A percentile compares a stretch with the other conserved stretches of the same genome.
These are phyloP conservation scores for Drosophila sechellia DNA, from an alignment of 1,140 invertebrate species.

Conservation along the genomic window DNA sequence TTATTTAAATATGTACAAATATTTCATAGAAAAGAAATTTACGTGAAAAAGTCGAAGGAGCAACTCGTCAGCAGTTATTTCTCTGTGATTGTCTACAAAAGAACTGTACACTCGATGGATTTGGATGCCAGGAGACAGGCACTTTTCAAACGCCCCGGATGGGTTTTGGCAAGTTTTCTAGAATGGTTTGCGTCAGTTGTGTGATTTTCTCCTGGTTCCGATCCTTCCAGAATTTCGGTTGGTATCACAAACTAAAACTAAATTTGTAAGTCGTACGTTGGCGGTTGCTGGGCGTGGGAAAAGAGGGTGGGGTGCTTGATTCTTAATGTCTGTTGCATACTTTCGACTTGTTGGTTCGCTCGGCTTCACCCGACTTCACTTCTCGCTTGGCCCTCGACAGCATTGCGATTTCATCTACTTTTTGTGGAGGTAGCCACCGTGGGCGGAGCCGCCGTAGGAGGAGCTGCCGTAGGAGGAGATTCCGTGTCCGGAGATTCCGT, in stretches of 20 bases:
- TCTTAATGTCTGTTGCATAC: conserved; percentile 40
- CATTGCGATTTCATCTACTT: conserved; percentile 72
- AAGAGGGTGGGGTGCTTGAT: conserved; percentile 11
- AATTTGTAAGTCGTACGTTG: conserved; percentile 79
- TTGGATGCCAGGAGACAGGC: conserved; percentile 25
- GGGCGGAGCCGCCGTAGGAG: conserved; percentile 66
- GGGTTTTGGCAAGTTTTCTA: conserved; percentile 58
- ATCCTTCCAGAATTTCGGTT: conserved; percentile 70
- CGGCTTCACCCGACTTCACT: conserved; percentile 66
- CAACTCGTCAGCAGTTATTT: conserved; percentile 68
- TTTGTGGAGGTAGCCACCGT: conserved; percentile 81
- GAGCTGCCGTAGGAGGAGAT: conserved; percentile 60
- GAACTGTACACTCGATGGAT: conserved; percentile 66
- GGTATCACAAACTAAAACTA: conserved; percentile 83
- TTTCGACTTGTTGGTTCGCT: conserved; percentile 58
- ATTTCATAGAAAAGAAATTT: conserved; percentile 82
- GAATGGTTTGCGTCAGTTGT: conserved; percentile 5
- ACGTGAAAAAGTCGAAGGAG: conserved; percentile 75
- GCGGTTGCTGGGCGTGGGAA: conserved; percentile 50
- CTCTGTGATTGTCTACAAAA: conserved; percentile 61
- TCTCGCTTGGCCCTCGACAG: conserved; percentile 60
- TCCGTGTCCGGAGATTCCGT: conserved; percentile 57
- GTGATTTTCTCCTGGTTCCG: conserved; percentile 26
- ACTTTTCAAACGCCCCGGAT: conserved; percentile 36
- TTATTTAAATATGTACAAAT: conserved; percentile 82